These are phyloP conservation scores for Serranus cabrilla DNA, from an alignment of 2,797 vertebrate genomes.

Conservation along the genomic window DNA sequence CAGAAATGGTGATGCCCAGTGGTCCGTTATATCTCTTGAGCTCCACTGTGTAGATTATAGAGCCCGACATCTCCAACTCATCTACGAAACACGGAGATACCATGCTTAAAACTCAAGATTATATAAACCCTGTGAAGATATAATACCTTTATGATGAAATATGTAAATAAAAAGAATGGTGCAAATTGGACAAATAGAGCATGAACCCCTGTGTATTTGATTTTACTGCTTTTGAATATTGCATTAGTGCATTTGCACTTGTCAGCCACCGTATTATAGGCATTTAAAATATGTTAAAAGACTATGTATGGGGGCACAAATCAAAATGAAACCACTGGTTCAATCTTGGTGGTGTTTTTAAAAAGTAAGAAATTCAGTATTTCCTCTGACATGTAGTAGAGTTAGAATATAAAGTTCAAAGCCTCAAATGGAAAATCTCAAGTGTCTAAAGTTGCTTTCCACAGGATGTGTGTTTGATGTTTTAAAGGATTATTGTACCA, in stretches of 20 bases:
- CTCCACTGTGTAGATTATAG: constrained; percentile 98
- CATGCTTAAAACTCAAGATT: not conserved
- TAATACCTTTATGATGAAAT: not conserved
- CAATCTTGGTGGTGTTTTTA: not conserved
- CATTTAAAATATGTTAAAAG: too few relatives aligned
- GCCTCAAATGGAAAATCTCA: not conserved
- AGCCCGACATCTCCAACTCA: constrained; percentile 95
- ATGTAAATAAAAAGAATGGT: not conserved
- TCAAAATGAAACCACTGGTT: not conserved
- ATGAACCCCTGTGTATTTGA: not conserved
- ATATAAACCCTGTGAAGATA: not conserved
- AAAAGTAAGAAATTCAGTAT: not conserved
- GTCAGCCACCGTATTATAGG: too few relatives aligned
- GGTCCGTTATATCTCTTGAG: constrained; percentile 96
- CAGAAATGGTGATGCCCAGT: constrained; percentile 97
- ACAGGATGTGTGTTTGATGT: not conserved
- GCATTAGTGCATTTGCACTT: too few relatives aligned
- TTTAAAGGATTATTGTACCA: constrained; percentile 76
- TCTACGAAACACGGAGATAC: constrained; percentile 80
- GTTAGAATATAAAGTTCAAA: not conserved
- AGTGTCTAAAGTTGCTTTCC: not conserved
- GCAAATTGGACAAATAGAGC: not conserved
- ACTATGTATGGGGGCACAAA: too few relatives aligned
- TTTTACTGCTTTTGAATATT: constrained; percentile 30
- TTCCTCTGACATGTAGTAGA: not conserved